Percentiles rank a stretch among this genome's conserved stretches.
Conservation (phyloP, 2,113 vertebrate genomes). For the Malurus cyaneus region DNA sequence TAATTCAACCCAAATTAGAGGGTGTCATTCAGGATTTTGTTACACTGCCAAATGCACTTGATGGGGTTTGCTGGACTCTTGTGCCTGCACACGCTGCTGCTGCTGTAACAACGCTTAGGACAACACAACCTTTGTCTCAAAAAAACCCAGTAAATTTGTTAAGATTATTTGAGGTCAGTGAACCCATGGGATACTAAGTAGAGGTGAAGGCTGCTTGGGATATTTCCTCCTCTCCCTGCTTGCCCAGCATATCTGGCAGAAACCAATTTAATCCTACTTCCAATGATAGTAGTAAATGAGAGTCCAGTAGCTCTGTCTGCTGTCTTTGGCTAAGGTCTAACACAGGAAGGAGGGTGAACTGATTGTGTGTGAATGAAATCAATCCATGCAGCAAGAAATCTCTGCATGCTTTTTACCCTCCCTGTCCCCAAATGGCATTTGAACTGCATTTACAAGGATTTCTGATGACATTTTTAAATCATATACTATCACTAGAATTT, state of each 20-base stretch:
- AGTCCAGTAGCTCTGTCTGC: background rate
- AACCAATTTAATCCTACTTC: background rate
- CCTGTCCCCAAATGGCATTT: background rate
- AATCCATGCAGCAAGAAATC: background rate
- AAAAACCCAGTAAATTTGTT: background rate
- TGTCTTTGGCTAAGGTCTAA: background rate
- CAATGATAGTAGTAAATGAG: background rate
- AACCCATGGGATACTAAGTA: background rate
- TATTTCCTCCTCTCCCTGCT: background rate
- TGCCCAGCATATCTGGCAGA: background rate
- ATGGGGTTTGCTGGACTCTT: background rate
- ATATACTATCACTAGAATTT: background rate
- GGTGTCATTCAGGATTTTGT: background rate
- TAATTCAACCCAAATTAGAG: background rate
- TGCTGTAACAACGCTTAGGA: accelerated
- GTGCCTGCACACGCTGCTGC: background rate
- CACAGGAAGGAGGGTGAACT: background rate
- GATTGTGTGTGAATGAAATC: background rate
- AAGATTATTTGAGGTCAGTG: background rate
- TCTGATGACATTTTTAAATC: background rate
- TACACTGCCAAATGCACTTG: background rate
- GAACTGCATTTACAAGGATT: background rate
- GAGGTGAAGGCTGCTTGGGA: background rate
- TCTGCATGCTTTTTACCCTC: background rate
- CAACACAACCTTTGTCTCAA: background rate